Conservation (phyloP, 2,113 vertebrate genomes). For the Dicentrarchus labrax region DNA sequence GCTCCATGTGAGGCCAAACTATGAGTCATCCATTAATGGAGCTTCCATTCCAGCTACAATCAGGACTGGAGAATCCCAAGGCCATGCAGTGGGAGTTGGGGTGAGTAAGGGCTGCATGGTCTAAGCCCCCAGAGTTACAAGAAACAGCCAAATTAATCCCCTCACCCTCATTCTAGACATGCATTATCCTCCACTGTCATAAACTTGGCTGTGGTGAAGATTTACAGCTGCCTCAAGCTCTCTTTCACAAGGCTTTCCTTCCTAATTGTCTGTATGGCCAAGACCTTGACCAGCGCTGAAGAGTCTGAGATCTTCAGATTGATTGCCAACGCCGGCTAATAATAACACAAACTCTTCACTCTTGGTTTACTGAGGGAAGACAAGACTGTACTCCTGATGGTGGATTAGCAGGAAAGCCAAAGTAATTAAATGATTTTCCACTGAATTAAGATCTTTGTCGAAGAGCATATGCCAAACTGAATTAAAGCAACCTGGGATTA, state of each 20-base stretch:
- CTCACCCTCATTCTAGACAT: conserved; percentile 72
- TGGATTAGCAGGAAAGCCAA: conserved; percentile 67
- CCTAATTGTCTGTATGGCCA: conserved; percentile 66
- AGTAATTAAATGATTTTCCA: conserved; percentile 76
- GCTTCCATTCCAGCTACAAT: conserved; percentile 58
- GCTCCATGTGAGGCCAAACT: conserved; percentile 34
- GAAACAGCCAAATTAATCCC: conserved; percentile 79
- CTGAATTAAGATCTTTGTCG: conserved; percentile 68
- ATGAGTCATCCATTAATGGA: conserved; percentile 60
- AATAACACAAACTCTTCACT: conserved; percentile 66
- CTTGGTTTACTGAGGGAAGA: conserved; percentile 52
- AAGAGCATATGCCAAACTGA: conserved; percentile 49
- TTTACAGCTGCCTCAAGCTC: conserved; percentile 73
- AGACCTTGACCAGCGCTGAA: conserved; percentile 73
- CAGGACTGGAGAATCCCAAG: conserved; percentile 64
- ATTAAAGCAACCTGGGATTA: conserved; percentile 58
- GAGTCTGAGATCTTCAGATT: conserved; percentile 61
- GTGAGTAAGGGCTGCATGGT: conserved; percentile 49
- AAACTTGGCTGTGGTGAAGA: conserved; percentile 80
- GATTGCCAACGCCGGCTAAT: conserved; percentile 69
- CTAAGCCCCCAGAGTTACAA: conserved; percentile 67
- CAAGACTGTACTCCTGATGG: conserved; percentile 49
- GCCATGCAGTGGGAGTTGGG: conserved; percentile 46
- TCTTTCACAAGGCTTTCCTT: conserved; percentile 63
- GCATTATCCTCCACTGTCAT: conserved; percentile 80